Base-by-base conservation (phyloP, 2,797 vertebrate genomes). In the Enteromius mattozi region DNA sequence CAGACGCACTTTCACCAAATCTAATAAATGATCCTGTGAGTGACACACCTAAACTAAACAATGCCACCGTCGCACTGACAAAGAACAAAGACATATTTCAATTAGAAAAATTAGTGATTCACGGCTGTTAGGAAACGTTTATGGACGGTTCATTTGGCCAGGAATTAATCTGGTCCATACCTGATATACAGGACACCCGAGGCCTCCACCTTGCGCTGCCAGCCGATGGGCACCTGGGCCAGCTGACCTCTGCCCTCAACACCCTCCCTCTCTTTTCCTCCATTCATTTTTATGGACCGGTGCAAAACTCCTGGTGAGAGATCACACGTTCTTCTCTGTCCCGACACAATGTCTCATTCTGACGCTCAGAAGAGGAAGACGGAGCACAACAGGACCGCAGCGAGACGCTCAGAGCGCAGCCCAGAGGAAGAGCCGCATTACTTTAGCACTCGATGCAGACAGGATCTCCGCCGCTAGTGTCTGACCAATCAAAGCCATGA, bases 241-340 rank as follows among this genome's bases (percentile, higher is more conserved):
- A 94, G 94, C 90, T 94, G 96, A 92, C 96, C 94, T 90, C 97
- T 95, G 88, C 94, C 95, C 87, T 97, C 96, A 93, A 95, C 97
- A 93, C 95, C 94, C 91, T 97, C 97, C 94, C 95, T 96, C 91
- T 97, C 97, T 94, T 98, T 99, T 95, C 96, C 97, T 94, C 98
- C 98, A 96, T 98, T 99, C 98, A 99, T 99, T 96, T 95, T 98
- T 97, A 95, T 94, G 95, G 95, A 94, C 96, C 96, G 95, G 95
- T 93, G 94, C 93, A 94, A 88, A 91, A 96, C 94, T 94, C 96
- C 95, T 96, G 95, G 93, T 81, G 93, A 97, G 96, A 89, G 95
- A 97, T 98, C 96, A 99, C 94, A 96, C 97, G 91, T 92, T 92
- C 94, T 95, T 95, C 95, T 94, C 94, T 90, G 96, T 95, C 95